Percentiles rank a stretch among this genome's conserved stretches.
These are phyloP conservation scores for Acropternis orthonyx DNA, from an alignment of 2,797 vertebrate genomes.

Conservation along the genomic window DNA sequence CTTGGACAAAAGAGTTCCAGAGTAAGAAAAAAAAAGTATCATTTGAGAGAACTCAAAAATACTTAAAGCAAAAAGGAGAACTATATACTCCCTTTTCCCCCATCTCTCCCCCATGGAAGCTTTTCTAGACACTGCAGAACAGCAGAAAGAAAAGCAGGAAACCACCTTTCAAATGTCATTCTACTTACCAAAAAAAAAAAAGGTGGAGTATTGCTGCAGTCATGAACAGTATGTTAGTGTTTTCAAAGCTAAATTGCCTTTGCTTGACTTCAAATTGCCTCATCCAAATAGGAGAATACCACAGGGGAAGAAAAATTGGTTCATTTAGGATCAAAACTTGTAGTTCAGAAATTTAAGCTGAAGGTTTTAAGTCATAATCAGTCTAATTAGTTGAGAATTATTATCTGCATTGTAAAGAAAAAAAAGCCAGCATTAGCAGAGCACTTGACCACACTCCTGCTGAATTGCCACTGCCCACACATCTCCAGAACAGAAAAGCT, in stretches of 20 bases:
- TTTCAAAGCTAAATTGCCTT: background rate
- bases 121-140: background rate
- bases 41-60: background rate
- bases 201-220: background rate
- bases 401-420: rapidly evolving
- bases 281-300: background rate
- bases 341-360: background rate
- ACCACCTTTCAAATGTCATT: background rate
- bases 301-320: background rate
- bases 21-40: background rate
- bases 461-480: rapidly evolving
- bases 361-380: background rate
- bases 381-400: background rate
- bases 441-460: background rate
- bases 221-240: background rate
- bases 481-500: background rate
- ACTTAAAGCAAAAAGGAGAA: background rate
- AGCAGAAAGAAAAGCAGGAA: background rate
- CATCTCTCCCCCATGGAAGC: background rate
- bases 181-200: background rate
- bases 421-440: background rate
- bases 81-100: background rate
- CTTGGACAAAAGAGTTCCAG: background rate
- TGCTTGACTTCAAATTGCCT: background rate
- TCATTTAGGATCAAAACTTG: background rate